Base-by-base conservation (phyloP, 2,888 invertebrate species). In the Hemistola chrysoprasaria region DNA sequence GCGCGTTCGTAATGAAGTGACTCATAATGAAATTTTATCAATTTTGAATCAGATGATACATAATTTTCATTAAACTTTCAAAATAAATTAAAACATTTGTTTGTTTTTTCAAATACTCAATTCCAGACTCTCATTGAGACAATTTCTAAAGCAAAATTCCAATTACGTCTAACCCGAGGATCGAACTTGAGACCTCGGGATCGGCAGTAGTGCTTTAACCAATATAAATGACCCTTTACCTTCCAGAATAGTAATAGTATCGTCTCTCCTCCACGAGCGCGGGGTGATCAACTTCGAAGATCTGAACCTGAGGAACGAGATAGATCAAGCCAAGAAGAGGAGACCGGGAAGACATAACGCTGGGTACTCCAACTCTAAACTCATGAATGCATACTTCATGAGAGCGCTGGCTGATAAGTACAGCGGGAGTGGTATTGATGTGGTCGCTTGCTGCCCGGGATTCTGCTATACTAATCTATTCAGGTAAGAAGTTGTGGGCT, bases 401-500 rank as follows among this genome's bases (percentile, higher is more conserved):
- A 78, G 85, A 44, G 92, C 93, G 34, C 74, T 96, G 23, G 91
- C 94, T 0, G 90, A 88, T 36, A 84, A 89, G 50, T 67, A 90
- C 3, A 76, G 84, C 53, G 86, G 89, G 8, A 84, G 78, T 0
- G 92, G 91, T 0, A 85, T 94, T 8, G 91, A 92, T 53, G 92
- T 93, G 0, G 92, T 92, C 56, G 90, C 92, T 11, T 90, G 93
- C 48, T 95, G 95, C 61, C 96, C 96, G 0, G 96, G 95, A 4
- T 95, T 95, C 84, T 93, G 94, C 28, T 93, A 93, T 56, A 95
- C 95, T 0, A 92, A 92, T 48, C 78, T 96, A 30, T 95, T 94
- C 65, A 91, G 95, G 78, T 90, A 91, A 62, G 73, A 31, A 16
- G 16, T n/a, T n/a, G n/a, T n/a, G n/a, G n/a, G n/a, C n/a, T n/a